These are phyloP conservation scores for Cyclura pinguis DNA, from an alignment of 2,797 vertebrate genomes.

Conservation along the genomic window DNA sequence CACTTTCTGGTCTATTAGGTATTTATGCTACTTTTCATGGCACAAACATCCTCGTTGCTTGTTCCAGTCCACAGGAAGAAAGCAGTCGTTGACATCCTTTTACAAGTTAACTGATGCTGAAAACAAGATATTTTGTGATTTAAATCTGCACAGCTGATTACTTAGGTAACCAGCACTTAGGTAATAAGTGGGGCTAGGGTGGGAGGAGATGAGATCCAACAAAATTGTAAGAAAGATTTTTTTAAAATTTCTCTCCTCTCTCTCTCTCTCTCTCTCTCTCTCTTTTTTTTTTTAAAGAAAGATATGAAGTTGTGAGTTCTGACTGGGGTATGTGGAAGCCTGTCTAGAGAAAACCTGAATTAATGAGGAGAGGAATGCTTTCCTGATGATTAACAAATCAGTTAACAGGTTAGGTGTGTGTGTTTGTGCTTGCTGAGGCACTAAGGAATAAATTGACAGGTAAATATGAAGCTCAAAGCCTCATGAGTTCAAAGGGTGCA, in stretches of 20 bases:
- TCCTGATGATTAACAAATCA: not conserved
- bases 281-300: too few species aligned
- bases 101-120: slow-evolving; percentile 76
- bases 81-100: slow-evolving; percentile 77
- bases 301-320: too few species aligned
- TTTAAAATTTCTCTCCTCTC: too few species aligned
- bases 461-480: not conserved
- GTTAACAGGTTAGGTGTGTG: slow-evolving; percentile 9
- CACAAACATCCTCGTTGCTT: slow-evolving; percentile 66
- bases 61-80: slow-evolving; percentile 77
- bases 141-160: slow-evolving; percentile 66
- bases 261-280: too few species aligned
- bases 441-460: not conserved
- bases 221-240: not conserved
- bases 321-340: too few species aligned
- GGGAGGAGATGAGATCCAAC: not conserved
- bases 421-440: not conserved
- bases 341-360: slow-evolving; percentile 1
- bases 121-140: slow-evolving; percentile 73
- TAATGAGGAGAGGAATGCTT: not conserved
- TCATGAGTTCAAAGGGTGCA: slow-evolving; percentile 2
- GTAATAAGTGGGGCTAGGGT: slow-evolving; percentile 29
- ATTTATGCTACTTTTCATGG: slow-evolving; percentile 72
- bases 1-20: slow-evolving; percentile 65
- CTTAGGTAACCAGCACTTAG: slow-evolving; percentile 33